Conservation (phyloP, 2,113 vertebrate genomes). For the Paedocypris sp. region DNA sequence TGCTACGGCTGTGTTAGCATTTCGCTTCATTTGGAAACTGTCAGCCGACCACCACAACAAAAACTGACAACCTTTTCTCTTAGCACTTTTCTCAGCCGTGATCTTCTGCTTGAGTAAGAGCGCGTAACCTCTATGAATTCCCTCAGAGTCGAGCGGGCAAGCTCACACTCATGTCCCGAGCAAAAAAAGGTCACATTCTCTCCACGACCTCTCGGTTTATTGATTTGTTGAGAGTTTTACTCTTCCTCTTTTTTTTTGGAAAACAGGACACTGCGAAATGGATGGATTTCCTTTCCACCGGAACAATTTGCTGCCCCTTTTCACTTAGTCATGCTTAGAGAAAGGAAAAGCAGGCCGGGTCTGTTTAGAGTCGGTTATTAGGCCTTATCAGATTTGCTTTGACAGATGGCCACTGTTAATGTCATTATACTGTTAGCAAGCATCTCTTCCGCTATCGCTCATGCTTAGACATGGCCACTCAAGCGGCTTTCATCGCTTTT, state of each 20-base stretch:
- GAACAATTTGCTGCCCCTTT: background rate
- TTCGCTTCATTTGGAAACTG: slow-evolving; percentile 28
- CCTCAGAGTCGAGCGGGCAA: background rate
- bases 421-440: background rate
- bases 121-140: slow-evolving; percentile 24
- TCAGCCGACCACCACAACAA: slow-evolving; percentile 22
- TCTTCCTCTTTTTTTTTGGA: slow-evolving; percentile 5
- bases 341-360: background rate
- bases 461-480: too few relatives aligned
- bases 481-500: background rate
- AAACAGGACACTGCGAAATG: background rate
- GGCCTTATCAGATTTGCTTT: background rate
- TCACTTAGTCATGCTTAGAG: background rate
- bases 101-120: slow-evolving; percentile 1
- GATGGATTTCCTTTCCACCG: background rate
- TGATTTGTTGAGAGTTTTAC: slow-evolving; percentile 14
- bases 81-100: background rate
- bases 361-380: background rate
- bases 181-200: slow-evolving; percentile 10
- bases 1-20: slow-evolving; percentile 25
- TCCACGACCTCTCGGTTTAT: slow-evolving; percentile 2
- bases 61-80: slow-evolving; percentile 3
- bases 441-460: background rate
- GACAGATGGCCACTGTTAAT: slow-evolving; percentile 17
- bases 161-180: background rate